Evolutionary conservation across 2,797 vertebrate species (phyloP).

Genomic region (Rhynchonycteris naso): DNA sequence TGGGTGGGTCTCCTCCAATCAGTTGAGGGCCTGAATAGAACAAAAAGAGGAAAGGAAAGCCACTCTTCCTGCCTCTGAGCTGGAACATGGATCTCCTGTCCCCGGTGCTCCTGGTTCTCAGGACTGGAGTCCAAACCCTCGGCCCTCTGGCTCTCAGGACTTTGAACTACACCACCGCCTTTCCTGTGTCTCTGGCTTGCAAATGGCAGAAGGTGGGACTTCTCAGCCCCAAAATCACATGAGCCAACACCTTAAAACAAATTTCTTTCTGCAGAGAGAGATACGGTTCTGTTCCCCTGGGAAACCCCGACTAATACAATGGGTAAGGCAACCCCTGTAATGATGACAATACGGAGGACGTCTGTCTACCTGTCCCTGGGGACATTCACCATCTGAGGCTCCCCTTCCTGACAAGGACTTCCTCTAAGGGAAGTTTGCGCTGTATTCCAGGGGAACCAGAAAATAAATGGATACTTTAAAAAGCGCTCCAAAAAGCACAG

Average conservation of each 20-base stretch:
- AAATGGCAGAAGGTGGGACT: not conserved
- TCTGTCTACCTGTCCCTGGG: not conserved
- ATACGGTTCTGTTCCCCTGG: not conserved
- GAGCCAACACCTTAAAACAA: not conserved
- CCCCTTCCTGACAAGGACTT: not conserved
- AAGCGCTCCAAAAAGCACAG: conserved; percentile 26
- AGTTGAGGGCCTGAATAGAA: accelerated
- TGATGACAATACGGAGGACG: accelerated
- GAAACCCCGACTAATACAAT: not conserved
- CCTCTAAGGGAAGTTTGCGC: conserved; percentile 49
- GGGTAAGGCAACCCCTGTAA: accelerated
- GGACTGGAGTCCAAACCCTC: accelerated
- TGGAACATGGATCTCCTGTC: accelerated
- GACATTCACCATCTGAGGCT: not conserved
- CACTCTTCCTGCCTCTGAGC: not conserved
- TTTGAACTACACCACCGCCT: not conserved
- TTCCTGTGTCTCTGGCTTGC: not conserved
- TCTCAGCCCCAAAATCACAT: not conserved
- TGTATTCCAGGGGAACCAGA: conserved; percentile 13
- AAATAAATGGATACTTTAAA: conserved; percentile 61
- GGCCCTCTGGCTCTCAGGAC: not conserved
- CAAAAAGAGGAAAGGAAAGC: not conserved
- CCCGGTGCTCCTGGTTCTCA: accelerated
- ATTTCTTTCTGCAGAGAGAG: not conserved
- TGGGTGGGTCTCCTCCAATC: accelerated